These are phyloP conservation scores for Alectura lathami DNA, from an alignment of 2,113 vertebrate genomes.

Conservation along the genomic window DNA sequence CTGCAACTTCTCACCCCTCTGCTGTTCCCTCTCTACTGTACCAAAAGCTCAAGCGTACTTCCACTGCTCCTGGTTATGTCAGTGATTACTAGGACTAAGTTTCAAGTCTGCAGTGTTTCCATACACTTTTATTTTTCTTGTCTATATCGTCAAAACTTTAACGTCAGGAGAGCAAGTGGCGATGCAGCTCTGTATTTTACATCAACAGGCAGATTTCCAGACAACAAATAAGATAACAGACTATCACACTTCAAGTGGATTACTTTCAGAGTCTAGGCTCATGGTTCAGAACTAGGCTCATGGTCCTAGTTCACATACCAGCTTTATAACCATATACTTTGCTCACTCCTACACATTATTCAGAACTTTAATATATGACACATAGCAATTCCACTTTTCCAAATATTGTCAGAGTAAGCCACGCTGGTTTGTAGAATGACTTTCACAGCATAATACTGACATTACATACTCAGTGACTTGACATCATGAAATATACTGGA, in stretches of 20 bases:
- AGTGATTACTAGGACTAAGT: neutral
- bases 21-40: neutral
- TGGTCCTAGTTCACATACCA: neutral
- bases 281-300: too few relatives aligned
- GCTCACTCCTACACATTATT: neutral
- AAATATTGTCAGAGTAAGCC: constrained; percentile 12
- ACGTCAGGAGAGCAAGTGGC: neutral
- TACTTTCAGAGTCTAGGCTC: neutral
- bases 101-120: neutral
- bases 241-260: neutral
- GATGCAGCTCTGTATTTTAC: neutral
- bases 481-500: neutral
- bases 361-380: neutral
- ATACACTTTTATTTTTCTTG: neutral
- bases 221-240: neutral
- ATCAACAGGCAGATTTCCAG: neutral
- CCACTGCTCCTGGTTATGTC: neutral
- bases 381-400: neutral
- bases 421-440: neutral
- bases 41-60: neutral
- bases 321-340: neutral
- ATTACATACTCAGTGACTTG: neutral
- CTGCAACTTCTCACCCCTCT: neutral
- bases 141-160: neutral
- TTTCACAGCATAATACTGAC: neutral